A percentile compares a stretch with the other conserved stretches of the same genome.
phyloP scores from a whole-genome alignment of 2,113 vertebrate genomes.

The Chionomys nivalis region DNA sequence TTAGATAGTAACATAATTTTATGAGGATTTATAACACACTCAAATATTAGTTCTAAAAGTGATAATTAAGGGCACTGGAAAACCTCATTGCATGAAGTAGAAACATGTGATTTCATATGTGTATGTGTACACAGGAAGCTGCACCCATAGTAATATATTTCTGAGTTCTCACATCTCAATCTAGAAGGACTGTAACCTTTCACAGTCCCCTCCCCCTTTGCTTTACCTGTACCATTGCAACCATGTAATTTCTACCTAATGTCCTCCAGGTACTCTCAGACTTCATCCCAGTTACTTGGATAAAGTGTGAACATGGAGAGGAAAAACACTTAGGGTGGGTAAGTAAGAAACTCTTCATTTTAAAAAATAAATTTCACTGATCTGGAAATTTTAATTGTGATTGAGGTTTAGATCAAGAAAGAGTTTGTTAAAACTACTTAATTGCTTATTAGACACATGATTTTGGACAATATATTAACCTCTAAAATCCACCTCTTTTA shows the following conservation, averaged over 20 bases:
- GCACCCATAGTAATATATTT: background rate
- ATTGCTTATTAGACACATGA: background rate
- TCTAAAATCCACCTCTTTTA: background rate
- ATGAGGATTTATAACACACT: background rate
- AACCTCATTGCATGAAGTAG: background rate
- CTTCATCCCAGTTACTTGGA: background rate
- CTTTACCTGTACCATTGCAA: rapidly evolving
- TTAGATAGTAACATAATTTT: background rate
- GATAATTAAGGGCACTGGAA: background rate
- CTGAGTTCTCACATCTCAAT: background rate
- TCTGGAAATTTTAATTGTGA: background rate
- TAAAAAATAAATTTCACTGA: background rate
- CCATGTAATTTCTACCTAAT: background rate
- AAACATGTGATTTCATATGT: background rate
- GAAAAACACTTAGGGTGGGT: background rate
- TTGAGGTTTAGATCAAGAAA: background rate
- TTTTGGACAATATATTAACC: background rate
- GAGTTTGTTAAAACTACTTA: background rate
- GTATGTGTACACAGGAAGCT: background rate
- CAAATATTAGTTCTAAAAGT: background rate
- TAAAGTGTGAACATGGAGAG: background rate
- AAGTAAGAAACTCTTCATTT: background rate
- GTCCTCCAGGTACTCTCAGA: background rate
- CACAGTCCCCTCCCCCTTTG: background rate
- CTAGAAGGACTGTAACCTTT: background rate